Evolutionary conservation across 2,797 vertebrate genomes (phyloP).

Genomic region (Micropoecilia bifurca): DNA sequence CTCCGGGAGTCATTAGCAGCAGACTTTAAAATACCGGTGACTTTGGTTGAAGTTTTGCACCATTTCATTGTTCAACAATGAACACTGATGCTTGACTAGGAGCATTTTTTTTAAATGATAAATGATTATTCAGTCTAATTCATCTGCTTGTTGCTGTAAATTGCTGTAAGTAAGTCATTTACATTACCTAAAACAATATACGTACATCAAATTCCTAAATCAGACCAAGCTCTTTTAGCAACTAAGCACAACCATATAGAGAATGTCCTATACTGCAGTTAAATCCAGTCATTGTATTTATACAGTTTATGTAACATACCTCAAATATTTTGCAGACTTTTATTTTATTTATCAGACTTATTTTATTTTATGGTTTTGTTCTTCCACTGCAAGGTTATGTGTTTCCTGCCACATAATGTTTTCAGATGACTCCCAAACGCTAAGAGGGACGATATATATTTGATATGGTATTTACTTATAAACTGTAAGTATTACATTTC

Average conservation of each 20-base stretch:
- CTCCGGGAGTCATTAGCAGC: constrained; percentile 58
- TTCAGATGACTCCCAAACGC: neutral
- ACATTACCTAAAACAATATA: neutral
- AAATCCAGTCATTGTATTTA: neutral
- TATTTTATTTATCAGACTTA: neutral
- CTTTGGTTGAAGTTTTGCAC: constrained; percentile 24
- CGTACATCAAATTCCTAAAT: neutral
- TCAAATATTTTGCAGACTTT: neutral
- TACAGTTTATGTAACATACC: neutral
- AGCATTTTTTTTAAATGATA: neutral
- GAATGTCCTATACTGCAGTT: neutral
- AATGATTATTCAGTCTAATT: neutral
- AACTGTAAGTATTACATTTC: neutral
- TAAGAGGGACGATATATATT: neutral
- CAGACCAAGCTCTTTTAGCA: neutral
- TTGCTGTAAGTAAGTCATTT: neutral
- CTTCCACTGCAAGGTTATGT: neutral
- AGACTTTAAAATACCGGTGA: constrained; percentile 1
- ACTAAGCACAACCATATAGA: neutral
- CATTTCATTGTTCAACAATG: neutral
- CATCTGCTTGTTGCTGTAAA: neutral
- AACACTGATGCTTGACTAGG: neutral
- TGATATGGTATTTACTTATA: neutral
- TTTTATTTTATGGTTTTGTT: neutral
- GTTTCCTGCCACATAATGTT: neutral